Percentiles rank a stretch among this genome's conserved stretches.
These are phyloP conservation scores for Papilio elwesi DNA, from an alignment of 2,888 invertebrate genomes.

Conservation along the genomic window DNA sequence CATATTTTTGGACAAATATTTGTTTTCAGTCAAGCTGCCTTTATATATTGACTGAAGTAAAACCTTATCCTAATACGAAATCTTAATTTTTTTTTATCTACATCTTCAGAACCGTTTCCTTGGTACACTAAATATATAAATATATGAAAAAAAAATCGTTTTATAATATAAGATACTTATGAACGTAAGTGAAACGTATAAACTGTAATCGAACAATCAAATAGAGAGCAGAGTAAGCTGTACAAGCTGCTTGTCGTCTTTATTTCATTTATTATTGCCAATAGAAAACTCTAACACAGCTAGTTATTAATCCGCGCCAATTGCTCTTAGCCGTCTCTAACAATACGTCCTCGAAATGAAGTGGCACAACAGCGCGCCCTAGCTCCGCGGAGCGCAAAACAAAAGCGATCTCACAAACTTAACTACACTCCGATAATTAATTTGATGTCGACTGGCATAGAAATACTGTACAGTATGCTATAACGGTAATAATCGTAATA, in stretches of 20 bases:
- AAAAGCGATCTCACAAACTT: slow-evolving; percentile 37
- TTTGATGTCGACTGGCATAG: slow-evolving; percentile 23
- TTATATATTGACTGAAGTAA: too few relatives aligned
- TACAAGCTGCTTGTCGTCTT: slow-evolving; percentile 11
- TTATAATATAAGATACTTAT: too few relatives aligned
- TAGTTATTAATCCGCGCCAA: slow-evolving; percentile 35
- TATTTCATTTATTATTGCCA: slow-evolving; percentile 24
- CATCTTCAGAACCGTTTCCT: too few relatives aligned
- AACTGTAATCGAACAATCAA: not conserved
- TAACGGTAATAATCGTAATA: not conserved
- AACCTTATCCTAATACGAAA: too few relatives aligned
- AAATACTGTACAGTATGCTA: slow-evolving; percentile 17
- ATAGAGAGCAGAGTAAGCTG: not conserved
- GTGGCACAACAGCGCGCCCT: slow-evolving; percentile 27
- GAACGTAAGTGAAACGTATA: not conserved
- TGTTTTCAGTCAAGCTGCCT: too few relatives aligned
- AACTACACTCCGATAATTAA: slow-evolving; percentile 35
- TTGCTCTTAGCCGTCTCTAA: slow-evolving; percentile 36
- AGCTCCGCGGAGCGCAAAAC: slow-evolving; percentile 33
- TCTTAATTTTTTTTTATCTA: too few relatives aligned
- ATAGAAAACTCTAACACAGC: slow-evolving; percentile 33
- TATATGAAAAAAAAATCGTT: too few relatives aligned
- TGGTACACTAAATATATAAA: too few relatives aligned
- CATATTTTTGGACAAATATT: too few relatives aligned
- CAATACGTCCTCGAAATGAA: slow-evolving; percentile 35